Evolutionary conservation across 2,113 vertebrate genomes (phyloP), one percentile per base, ranked within the genome.

Genomic region (Parotia lawesii): DNA sequence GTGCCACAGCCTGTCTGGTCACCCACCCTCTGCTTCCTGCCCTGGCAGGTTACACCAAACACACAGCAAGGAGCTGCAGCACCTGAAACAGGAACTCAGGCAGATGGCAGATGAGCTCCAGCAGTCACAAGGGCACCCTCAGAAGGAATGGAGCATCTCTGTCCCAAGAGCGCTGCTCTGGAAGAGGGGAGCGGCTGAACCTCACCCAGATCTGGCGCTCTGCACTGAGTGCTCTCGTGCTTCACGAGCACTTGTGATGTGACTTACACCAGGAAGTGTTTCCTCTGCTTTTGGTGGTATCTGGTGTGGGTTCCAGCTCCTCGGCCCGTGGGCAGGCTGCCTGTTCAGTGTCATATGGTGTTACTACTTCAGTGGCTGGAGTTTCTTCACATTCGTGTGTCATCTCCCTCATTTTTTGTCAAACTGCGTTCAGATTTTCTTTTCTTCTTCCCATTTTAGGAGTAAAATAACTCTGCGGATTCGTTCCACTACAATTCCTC

Each of bases 191-290:
- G 23, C 3, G 4, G 24, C 22, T 47, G 35, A 35, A 51, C 8
- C 44, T 83, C 47, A 13, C 24, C 18, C 51, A 48, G 42, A 29
- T 6, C 16, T 3, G 12, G 18, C 0, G 0, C 28, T 70, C 35
- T 86, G 51, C 53, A 8, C 15, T 5, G 28, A 28, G 44, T 1
- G 7, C 29, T 37, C 19, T 83, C 0, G 0, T 0, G 3, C 74
- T 80, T 80, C 86, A 56, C 16, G 25, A 64, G 25, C 54, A 16
- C 38, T 66, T 1, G 1, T 18, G 47, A 25, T 2, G 5, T 48
- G 60, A 54, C n/a, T 93, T 29, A 13, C 27, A 35, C 25, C 37
- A 58, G 51, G 21, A 77, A 51, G 51, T 15, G 47, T 40, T 90
- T 77, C 51, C 31, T 64, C 24, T 35, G 31, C 11, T 45, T 75